Evolutionary conservation across 2,888 invertebrate species (phyloP), one percentile per base, ranked within the genome.

Genomic region (Torymus texanus): DNA sequence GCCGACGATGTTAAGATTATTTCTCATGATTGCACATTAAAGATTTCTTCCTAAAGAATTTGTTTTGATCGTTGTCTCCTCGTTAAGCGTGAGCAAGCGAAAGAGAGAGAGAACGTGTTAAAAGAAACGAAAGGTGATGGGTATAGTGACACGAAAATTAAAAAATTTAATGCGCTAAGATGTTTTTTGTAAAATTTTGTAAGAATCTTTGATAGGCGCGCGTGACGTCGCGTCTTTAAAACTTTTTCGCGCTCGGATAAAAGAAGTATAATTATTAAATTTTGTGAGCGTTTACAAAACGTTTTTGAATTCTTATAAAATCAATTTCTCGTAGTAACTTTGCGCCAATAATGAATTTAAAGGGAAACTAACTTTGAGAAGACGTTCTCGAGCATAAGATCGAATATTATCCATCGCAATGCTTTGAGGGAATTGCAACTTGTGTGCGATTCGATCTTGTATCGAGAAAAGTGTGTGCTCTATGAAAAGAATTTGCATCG

Each of bases 131-230:
- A 73, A 55, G 78, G 71, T 75, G 79, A 58, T 75, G 75, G 41
- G 70, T 79, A 79, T 67, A 75, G 65, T 71, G 72, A 72, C 55
- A 65, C 55, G 65, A 73, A 61, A 68, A 56, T 68, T 74, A 12
- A 56, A 74, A 67, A 73, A 72, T 56, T 80, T 66, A 75, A 66
- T 58, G 80, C 51, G 58, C 70, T 74, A 77, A 74, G 55, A 50
- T 73, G 80, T 74, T 80, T 80, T 80, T 80, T 80, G 77, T 80
- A 80, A 77, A 53, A 77, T 79, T 79, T 79, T 79, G 71, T 75
- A 79, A 77, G 62, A 68, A 73, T 59, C 58, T 63, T 73, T 59
- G 10, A 59, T 13, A 73, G 50, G 50, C 66, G 70, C 56, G 58
- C 50, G 65, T 53, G 72, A 24, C 41, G 18, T 11, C 65, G 61